These are phyloP conservation scores for Patiria miniata DNA, from an alignment of 35 echinoderm and acorn worm genomes.

Conservation along the genomic window DNA sequence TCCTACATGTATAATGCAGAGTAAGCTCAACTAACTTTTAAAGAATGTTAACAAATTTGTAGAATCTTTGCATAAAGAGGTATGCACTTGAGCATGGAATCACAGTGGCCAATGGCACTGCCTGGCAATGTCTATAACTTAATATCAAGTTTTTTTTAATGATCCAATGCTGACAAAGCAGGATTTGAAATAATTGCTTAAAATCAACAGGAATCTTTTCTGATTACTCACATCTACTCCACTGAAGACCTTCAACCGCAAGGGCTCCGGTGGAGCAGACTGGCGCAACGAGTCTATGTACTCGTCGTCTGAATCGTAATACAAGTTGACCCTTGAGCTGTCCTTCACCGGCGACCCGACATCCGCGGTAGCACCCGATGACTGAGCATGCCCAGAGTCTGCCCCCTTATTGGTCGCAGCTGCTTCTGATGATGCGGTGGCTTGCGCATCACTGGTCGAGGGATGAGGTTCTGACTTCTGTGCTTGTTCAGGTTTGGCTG, in stretches of 20 bases:
- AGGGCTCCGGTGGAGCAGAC: not conserved
- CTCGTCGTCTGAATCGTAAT: constrained; percentile 9
- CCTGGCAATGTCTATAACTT: too few species aligned
- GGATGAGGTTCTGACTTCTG: not conserved
- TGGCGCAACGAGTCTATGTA: constrained; percentile 21
- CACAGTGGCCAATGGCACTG: too few species aligned
- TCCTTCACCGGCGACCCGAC: not conserved
- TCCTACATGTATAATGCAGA: too few species aligned
- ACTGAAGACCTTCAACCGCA: not conserved
- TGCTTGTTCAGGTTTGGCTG: not conserved
- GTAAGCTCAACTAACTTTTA: too few species aligned
- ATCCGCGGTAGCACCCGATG: not conserved
- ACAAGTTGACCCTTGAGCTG: constrained; percentile 2
- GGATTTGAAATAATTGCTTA: too few species aligned
- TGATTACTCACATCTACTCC: not conserved
- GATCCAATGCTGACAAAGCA: too few species aligned
- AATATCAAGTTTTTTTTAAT: too few species aligned
- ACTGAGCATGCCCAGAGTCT: not conserved
- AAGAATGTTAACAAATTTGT: too few species aligned
- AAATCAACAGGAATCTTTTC: too few species aligned
- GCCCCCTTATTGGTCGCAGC: not conserved
- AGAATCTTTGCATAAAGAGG: too few species aligned
- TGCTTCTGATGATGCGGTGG: not conserved
- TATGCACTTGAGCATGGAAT: too few species aligned
- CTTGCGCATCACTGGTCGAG: not conserved